Conservation (phyloP, 2,888 invertebrate genomes). For the Linnaemya vulpina region DNA sequence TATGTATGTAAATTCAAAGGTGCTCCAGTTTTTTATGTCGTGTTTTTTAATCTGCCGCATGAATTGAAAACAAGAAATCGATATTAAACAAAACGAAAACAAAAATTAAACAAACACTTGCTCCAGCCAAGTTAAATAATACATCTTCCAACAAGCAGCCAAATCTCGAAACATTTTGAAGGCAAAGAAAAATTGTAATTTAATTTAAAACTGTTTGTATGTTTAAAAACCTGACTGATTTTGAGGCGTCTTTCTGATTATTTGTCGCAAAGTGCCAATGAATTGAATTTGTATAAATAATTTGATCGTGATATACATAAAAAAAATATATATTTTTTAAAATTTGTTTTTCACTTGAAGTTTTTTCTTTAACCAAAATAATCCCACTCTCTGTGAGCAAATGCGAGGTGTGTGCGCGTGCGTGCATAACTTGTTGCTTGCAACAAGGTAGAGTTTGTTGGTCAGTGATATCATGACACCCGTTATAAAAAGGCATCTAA, state of each 20-base stretch:
- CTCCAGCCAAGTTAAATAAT: conserved; percentile 42
- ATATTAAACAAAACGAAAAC: conserved; percentile 25
- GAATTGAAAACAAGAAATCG: conserved; percentile 49
- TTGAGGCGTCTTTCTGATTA: conserved; percentile 27
- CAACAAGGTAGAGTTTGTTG: conserved; percentile 66
- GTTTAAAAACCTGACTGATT: conserved; percentile 35
- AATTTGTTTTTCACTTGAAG: neutral
- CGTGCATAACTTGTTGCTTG: conserved; percentile 59
- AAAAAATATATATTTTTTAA: neutral
- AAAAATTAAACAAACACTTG: conserved; percentile 28
- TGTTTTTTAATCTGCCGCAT: conserved; percentile 5
- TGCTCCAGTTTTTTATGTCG: conserved; percentile 42
- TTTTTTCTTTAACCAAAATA: conserved; percentile 18
- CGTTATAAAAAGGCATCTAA: conserved; percentile 64
- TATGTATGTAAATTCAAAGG: neutral
- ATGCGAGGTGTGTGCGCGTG: conserved; percentile 13
- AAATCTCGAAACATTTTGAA: conserved; percentile 13
- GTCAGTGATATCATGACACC: conserved; percentile 71
- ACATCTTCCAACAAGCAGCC: conserved; percentile 12
- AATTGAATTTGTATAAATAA: conserved; percentile 44
- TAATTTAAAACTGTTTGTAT: conserved; percentile 32
- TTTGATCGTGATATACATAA: conserved; percentile 9
- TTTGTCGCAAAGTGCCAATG: conserved; percentile 47
- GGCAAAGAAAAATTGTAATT: conserved; percentile 6
- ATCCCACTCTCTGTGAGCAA: conserved; percentile 41